Base-by-base conservation (phyloP, 2,888 invertebrate genomes). In the Melieria omissa region DNA sequence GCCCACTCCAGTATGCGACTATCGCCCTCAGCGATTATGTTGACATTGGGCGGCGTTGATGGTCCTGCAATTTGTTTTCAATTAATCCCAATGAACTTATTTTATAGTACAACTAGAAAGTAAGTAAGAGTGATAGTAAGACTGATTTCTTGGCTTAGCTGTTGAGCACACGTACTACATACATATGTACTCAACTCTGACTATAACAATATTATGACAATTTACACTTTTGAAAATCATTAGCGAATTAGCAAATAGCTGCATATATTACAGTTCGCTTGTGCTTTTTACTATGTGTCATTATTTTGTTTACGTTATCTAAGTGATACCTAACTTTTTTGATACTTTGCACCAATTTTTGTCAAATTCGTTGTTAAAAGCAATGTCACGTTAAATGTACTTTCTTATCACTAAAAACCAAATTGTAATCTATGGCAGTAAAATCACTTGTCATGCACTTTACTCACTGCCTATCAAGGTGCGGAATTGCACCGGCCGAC, bases 391-490 rank as follows among this genome's bases (percentile, higher is more conserved):
- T 62, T 45, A 9, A 4, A 41, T 62, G 7, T 3, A 62, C 4
- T 16, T 46, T 45, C 46, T 6, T 62, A 8, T n/a, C n/a, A 54
- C 6, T 14, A 7, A 54, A 54, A 10, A 54, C 3, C 29, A 29
- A 29, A 29, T 3, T 2, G 44, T 10, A 29, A 54, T 16, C n/a
- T n/a, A 49, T 49, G 10, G 3, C n/a, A 49, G n/a, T 49, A 49
- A 49, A 49, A 49, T 49, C 52, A n/a, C 10, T 3, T 3, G 16
- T 14, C 16, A 8, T 10, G 29, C 16, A 42, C 14, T 52, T 9
- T 55, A 75, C 81, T 79, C 78, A 83, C 83, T 75, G 73, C 93
- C 93, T 77, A 92, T 90, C 73, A 88, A 87, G 1, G 93, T 93
- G 58, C 87, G 84, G 2, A 90, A 85, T 75, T 85, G 84, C 57